Conservation (phyloP, 2,888 invertebrate species). For the Raillietiella orientalis region DNA sequence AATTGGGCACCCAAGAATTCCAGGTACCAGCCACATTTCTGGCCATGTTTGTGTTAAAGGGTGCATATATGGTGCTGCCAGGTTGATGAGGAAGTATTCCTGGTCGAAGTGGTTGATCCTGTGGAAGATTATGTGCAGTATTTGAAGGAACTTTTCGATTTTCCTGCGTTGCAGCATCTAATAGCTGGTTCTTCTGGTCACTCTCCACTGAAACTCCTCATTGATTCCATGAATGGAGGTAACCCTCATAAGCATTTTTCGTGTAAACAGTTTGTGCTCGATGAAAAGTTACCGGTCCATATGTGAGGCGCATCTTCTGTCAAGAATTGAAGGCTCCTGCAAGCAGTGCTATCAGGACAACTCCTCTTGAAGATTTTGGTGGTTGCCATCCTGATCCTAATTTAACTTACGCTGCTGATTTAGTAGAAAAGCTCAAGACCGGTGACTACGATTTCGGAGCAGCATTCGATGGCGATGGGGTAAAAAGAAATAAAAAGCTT, state of each 20-base stretch:
- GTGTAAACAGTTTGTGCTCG: no score
- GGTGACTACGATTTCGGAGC: slow-evolving; percentile 50
- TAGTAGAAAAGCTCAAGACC: slow-evolving; percentile 29
- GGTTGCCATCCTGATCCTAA: slow-evolving; percentile 88
- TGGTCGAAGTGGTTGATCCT: slow-evolving; percentile 63
- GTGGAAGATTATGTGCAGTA: slow-evolving; percentile 54
- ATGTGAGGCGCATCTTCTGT: slow-evolving; percentile 56
- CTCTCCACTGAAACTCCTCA: slow-evolving; percentile 44
- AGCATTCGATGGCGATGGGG: slow-evolving; percentile 95
- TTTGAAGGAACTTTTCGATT: slow-evolving; percentile 95
- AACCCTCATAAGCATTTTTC: no score
- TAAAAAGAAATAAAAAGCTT: slow-evolving; percentile 9
- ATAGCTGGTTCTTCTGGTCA: slow-evolving; percentile 26
- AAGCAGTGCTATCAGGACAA: slow-evolving; percentile 34
- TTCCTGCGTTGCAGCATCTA: slow-evolving; percentile 34
- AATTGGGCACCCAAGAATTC: slow-evolving; percentile 29
- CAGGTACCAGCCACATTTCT: slow-evolving; percentile 15
- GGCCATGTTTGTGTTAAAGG: slow-evolving; percentile 8
- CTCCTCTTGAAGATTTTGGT: slow-evolving; percentile 74
- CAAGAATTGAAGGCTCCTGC: slow-evolving; percentile 41
- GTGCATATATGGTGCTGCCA: slow-evolving; percentile 12
- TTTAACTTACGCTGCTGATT: slow-evolving; percentile 49
- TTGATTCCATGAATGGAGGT: slow-evolving; percentile 88
- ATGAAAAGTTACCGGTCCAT: slow-evolving; percentile 56
- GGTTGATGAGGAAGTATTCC: slow-evolving; percentile 35